Base-by-base conservation (phyloP, 53 echinoderm and acorn worm species). In the Paracentrotus lividus region DNA sequence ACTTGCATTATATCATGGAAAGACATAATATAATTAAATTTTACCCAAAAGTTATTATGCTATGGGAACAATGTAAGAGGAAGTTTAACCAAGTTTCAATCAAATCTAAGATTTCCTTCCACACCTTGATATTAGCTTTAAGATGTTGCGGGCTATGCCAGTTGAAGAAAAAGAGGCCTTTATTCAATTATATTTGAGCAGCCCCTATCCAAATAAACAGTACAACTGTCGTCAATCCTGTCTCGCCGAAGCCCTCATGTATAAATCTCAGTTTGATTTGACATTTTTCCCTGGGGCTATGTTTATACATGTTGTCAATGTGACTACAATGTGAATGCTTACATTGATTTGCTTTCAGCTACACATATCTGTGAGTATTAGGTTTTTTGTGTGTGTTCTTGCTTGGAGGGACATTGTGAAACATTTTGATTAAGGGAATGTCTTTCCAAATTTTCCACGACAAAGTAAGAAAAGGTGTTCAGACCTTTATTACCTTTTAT, bases 211-310 rank as follows among this genome's bases (percentile, higher is more conserved):
- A 72, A 72, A 72, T 38, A 72, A 72, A 72, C 72, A 72, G 27
- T 18, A 20, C 20, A 72, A 12, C 72, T 40, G 36, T 38, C 72
- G 18, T 72, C 16, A 38, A 16, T 40, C 40, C 36, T 38, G 40
- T 72, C n/a, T n/a, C n/a, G 72, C 18, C 36, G 27, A 72, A 40
- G 36, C 72, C n/a, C n/a, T 72, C 72, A 38, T 40, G 72, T 72
- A 36, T 72, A 72, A 72, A 72, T 72, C 72, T 72, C 18, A 36
- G 32, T 38, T 72, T 72, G 18, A 72, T 38, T 72, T 72, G 72
- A 40, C 72, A 16, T 72, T n/a, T n/a, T 72, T 34, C 72, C 40
- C 72, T 72, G 27, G 20, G 72, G 40, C 72, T 16, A 16, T 72
- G 72, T 72, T 72, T 72, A 72, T 72, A 16, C 40, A 72, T 72